A percentile compares a stretch with the other conserved stretches of the same genome.
Evolutionary conservation across 64 coral and sea anemone genomes (phyloP).

Genomic region (Acropora yongei): DNA sequence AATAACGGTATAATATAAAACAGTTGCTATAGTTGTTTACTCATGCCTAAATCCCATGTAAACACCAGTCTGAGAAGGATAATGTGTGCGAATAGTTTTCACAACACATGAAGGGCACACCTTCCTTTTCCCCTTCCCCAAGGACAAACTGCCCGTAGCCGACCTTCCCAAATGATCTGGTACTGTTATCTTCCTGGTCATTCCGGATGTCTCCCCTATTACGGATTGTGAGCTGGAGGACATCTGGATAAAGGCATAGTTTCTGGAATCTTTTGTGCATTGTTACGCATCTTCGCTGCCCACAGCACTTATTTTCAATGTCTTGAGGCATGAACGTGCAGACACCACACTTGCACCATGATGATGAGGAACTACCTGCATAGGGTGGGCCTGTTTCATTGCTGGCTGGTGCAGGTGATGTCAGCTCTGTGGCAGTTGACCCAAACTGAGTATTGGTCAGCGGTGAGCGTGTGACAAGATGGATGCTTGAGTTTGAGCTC

Average conservation of each 20-base stretch:
- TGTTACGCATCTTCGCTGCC: slow-evolving; percentile 42
- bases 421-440: neutral
- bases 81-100: neutral
- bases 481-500: no score
- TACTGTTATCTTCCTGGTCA: slow-evolving; percentile 48
- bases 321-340: slow-evolving; percentile 47
- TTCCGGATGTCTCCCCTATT: slow-evolving; percentile 32
- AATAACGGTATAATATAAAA: neutral
- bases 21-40: slow-evolving; percentile 20
- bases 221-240: slow-evolving; percentile 1
- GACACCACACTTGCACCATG: slow-evolving; percentile 51
- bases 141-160: slow-evolving; percentile 29
- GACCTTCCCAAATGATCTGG: slow-evolving; percentile 23
- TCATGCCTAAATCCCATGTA: slow-evolving; percentile 38
- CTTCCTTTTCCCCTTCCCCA: slow-evolving; percentile 41
- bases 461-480: no score
- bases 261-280: neutral
- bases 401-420: slow-evolving; percentile 7
- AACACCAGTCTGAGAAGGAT: slow-evolving; percentile 39
- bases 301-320: slow-evolving; percentile 51
- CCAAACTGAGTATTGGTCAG: no score
- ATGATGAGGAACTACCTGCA: neutral
- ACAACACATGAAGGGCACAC: slow-evolving; percentile 60
- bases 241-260: slow-evolving; percentile 30
- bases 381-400: slow-evolving; percentile 16